phyloP scores from a whole-genome alignment of 2,113 vertebrate genomes.

The Urocolius indicus region DNA sequence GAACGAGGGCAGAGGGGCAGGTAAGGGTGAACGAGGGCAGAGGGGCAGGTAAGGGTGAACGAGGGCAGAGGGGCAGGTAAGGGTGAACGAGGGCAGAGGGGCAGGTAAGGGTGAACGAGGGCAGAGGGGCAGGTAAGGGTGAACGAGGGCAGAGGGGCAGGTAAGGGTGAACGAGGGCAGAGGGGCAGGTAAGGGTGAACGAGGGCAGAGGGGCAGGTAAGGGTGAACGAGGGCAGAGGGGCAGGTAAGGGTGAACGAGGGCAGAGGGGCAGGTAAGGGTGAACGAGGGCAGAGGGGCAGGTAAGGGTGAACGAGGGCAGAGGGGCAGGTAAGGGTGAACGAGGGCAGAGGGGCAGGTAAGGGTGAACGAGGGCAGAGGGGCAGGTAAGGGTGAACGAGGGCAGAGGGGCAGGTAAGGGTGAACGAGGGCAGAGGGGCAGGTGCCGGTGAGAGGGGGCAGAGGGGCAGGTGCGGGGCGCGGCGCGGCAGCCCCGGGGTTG shows the following conservation, averaged over 20 bases:
- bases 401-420: not conserved
- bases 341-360: not conserved
- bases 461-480: not conserved
- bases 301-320: not conserved
- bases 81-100: not conserved
- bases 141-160: not conserved
- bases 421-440: not conserved
- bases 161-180: not conserved
- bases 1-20: not conserved
- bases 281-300: not conserved
- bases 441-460: too few relatives aligned
- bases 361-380: not conserved
- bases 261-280: too few relatives aligned
- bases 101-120: too few relatives aligned
- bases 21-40: not conserved
- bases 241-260: not conserved
- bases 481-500: not conserved
- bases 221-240: not conserved
- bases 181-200: not conserved
- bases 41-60: too few relatives aligned
- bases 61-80: not conserved
- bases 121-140: not conserved
- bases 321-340: too few relatives aligned
- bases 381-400: too few relatives aligned
- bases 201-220: not conserved